These are phyloP conservation scores for Garrulus glandarius DNA, from an alignment of 2,797 vertebrate species.

Conservation along the genomic window DNA sequence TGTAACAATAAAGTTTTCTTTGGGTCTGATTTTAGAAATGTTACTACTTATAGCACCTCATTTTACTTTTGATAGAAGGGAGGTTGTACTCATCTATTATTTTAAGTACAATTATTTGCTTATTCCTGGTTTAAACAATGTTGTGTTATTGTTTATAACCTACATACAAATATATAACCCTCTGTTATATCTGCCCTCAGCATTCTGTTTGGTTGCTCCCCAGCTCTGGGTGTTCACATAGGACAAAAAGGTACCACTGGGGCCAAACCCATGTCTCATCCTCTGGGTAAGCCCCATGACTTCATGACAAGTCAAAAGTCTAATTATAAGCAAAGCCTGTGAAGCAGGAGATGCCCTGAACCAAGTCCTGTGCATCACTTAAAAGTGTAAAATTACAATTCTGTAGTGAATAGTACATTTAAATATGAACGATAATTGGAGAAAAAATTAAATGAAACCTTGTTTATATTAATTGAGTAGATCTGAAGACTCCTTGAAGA, in stretches of 20 bases:
- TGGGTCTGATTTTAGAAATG: background rate
- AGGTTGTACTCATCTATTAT: background rate
- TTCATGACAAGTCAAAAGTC: background rate
- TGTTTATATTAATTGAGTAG: background rate
- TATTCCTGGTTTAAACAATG: background rate
- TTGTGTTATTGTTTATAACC: background rate
- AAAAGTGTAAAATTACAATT: background rate
- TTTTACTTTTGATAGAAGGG: background rate
- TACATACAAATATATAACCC: background rate
- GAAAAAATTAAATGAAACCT: background rate
- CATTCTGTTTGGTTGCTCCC: background rate
- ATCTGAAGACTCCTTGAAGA: background rate
- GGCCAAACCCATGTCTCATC: background rate
- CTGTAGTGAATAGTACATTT: background rate
- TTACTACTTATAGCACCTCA: background rate
- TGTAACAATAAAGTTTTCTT: background rate
- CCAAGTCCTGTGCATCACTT: background rate
- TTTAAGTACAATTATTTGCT: background rate
- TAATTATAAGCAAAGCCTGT: background rate
- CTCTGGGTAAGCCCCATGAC: background rate
- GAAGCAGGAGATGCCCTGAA: background rate
- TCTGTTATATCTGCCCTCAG: background rate
- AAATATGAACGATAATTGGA: background rate
- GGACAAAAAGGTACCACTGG: background rate
- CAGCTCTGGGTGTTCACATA: background rate